These are phyloP conservation scores for Nothobranchius furzeri DNA, from an alignment of 2,113 vertebrate species.

Conservation along the genomic window DNA sequence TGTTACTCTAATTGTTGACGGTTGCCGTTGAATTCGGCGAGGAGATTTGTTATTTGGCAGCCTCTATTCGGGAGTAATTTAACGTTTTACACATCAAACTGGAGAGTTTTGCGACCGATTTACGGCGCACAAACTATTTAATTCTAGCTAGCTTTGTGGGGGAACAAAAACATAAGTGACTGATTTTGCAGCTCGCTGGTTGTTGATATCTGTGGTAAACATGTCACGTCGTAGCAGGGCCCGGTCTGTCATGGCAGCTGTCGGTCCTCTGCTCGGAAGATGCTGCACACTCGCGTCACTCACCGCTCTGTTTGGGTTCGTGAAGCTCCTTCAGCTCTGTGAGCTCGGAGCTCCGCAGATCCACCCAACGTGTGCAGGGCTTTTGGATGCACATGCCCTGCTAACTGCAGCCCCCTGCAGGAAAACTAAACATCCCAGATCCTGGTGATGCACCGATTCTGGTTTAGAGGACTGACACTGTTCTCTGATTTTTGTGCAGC, in stretches of 20 bases:
- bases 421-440: constrained; percentile 3
- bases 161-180: no score
- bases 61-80: not conserved
- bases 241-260: constrained; percentile 21
- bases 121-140: not conserved
- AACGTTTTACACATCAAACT: not conserved
- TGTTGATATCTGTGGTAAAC: not conserved
- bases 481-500: no score
- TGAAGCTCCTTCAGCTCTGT: not conserved
- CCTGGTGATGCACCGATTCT: not conserved
- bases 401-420: constrained; percentile 52
- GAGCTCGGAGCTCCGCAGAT: not conserved
- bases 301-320: not conserved
- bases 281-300: constrained; percentile 16
- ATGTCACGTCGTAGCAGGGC: constrained; percentile 9
- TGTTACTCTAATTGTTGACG: rapidly evolving
- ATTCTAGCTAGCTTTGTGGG: rapidly evolving
- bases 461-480: no score
- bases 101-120: constrained; percentile 9
- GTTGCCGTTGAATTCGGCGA: constrained; percentile 4
- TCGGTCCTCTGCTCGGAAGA: constrained; percentile 23
- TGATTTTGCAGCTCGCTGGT: not conserved
- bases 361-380: not conserved
- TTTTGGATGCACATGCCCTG: constrained; percentile 1
- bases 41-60: rapidly evolving